Evolutionary conservation across 2,888 invertebrate species (phyloP).

Genomic region (Drosophila ustulata): DNA sequence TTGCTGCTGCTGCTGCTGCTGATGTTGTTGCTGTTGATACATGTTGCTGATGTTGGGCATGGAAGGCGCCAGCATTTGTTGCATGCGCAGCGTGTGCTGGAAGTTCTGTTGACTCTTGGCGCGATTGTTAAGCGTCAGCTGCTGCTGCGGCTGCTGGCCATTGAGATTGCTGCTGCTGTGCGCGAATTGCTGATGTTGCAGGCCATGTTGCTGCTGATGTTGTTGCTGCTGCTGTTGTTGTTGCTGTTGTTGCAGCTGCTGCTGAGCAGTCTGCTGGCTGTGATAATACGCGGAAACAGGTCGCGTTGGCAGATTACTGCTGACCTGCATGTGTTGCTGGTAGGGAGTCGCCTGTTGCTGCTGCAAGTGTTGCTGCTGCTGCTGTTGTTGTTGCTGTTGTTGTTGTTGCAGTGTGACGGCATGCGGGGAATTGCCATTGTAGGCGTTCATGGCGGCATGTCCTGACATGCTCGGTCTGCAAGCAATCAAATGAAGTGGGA

Average conservation of each 20-base stretch:
- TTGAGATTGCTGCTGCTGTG: conserved; percentile 83
- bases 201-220: conserved; percentile 72
- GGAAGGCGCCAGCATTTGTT: conserved; percentile 85
- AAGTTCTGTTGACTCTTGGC: conserved; percentile 81
- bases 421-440: conserved; percentile 83
- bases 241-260: conserved; percentile 77
- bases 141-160: conserved; percentile 73
- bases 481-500: conserved; percentile 20
- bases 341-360: conserved; percentile 64
- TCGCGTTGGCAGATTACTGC: conserved; percentile 81
- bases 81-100: conserved; percentile 83
- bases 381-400: conserved; percentile 71
- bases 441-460: conserved; percentile 81
- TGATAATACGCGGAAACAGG: conserved; percentile 85
- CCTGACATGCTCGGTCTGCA: conserved; percentile 80
- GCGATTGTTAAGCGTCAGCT: conserved; percentile 77
- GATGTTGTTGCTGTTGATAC: conserved; percentile 79
- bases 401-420: conserved; percentile 77
- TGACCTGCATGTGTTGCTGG: conserved; percentile 66
- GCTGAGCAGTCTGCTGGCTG: conserved; percentile 74
- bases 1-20: conserved; percentile 66
- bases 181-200: conserved; percentile 80
- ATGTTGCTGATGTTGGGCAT: conserved; percentile 85
- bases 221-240: conserved; percentile 73
- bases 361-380: conserved; percentile 58